phyloP scores from a whole-genome alignment of 1,140 invertebrate genomes.

The Psix sp. region DNA sequence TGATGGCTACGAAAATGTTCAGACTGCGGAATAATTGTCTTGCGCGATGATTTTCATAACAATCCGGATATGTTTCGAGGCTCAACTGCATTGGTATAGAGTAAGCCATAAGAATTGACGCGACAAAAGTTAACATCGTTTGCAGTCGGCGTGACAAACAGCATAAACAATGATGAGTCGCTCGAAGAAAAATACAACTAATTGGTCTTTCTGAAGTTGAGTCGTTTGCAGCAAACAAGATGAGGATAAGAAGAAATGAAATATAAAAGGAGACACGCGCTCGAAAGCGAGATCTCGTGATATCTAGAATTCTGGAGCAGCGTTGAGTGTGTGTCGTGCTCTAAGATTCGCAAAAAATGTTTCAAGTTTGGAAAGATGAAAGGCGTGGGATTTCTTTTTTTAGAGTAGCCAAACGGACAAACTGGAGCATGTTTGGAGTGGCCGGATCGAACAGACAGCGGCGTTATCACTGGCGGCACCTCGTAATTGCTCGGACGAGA shows the following conservation, averaged over 20 bases:
- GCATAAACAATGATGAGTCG: slow-evolving; percentile 63
- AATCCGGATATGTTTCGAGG: background rate
- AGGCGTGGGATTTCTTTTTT: slow-evolving; percentile 62
- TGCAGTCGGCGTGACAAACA: slow-evolving; percentile 53
- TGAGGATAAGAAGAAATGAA: slow-evolving; percentile 47
- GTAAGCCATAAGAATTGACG: background rate
- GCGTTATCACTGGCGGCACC: background rate
- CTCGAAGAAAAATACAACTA: slow-evolving; percentile 70
- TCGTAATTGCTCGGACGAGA: background rate
- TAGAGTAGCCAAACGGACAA: slow-evolving; percentile 66
- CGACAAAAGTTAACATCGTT: background rate
- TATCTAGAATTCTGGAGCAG: slow-evolving; percentile 70
- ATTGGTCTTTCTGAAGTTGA: slow-evolving; percentile 67
- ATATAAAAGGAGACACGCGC: slow-evolving; percentile 53
- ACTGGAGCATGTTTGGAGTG: slow-evolving; percentile 60
- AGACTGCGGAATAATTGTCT: background rate
- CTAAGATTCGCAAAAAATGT: slow-evolving; percentile 64
- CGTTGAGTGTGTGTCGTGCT: slow-evolving; percentile 63
- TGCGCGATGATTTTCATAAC: background rate
- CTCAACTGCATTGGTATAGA: background rate
- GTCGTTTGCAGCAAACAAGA: slow-evolving; percentile 67
- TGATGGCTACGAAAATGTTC: too few species aligned
- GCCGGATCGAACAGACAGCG: slow-evolving; percentile 43
- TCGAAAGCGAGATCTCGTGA: slow-evolving; percentile 59
- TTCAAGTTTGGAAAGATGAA: slow-evolving; percentile 64